Evolutionary conservation across 2,888 invertebrate genomes (phyloP), one percentile per base, ranked within the genome.

Genomic region (Ormyrus labotus): DNA sequence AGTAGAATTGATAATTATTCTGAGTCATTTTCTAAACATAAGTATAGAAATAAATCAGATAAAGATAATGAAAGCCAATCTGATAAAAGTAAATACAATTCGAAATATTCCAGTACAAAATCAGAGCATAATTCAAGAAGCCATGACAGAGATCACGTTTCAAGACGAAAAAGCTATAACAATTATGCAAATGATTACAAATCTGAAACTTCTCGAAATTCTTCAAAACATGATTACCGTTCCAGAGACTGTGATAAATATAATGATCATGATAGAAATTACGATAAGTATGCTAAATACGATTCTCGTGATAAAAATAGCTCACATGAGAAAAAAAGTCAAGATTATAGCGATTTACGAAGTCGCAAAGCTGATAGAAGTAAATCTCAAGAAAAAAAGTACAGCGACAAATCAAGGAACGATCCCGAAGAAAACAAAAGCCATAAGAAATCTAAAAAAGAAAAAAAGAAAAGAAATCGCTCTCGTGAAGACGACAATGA

Each of bases 391-490:
- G 50, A 78, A 19, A 78, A 60, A 13, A 72, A 60, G 5, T 10
- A 8, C 4, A 7, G 19, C 19, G 11, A 64, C 34, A 64, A 63
- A 55, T 70, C 60, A 11, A 19, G 19, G 51, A 4, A 51, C 45
- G 8, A 58, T n/a, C 60, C 65, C 34, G 11, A 61, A 64, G 72
- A 65, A 13, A 13, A 64, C 5, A 60, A 11, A 57, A 53, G 51
- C 51, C 19, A 75, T 8, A 70, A 75, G 47, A 78, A 75, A 60
- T 58, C 68, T 47, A 73, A 58, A 34, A 78, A 77, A 63, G 65
- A 58, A 8, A 13, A 68, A 51, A 77, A 81, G 50, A 71, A 57
- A 10, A 72, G 57, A 48, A 47, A 69, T 6, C 47, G 11, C 6
- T 68, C 61, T 19, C n/a, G 1, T 47, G 57, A 63, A 7, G 13